Evolutionary conservation across 1,140 invertebrate genomes (phyloP), one percentile per base, ranked within the genome.

Genomic region (Trichonephila clavata): DNA sequence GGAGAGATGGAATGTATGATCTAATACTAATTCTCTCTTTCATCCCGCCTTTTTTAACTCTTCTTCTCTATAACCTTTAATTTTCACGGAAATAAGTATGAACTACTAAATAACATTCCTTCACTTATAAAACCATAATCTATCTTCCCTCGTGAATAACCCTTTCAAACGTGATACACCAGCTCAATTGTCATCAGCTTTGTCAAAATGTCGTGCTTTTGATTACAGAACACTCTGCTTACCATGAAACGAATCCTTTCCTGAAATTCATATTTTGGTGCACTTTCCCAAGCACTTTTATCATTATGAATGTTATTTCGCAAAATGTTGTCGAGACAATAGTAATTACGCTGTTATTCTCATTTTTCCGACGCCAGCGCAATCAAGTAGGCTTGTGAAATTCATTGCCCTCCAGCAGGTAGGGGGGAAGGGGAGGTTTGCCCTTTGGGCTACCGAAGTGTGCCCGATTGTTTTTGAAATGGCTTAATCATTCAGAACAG

Each of bases 281-380:
- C 61, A 18, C 61, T 21, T 27, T 27, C 27, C 68, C 24, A 24
- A 18, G 24, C 7, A 71, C 24, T 71, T 8, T 13, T 13, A 8
- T 1, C 24, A 59, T 32, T 86, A 61, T 86, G 57, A 84, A 18
- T 32, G 57, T 86, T 39, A 86, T 61, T 86, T 60, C 59, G 24
- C 10, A 27, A 63, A 27, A 59, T 61, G n/a, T 39, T 83, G 24
- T 27, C 57, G 24, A 20, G 59, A 86, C 84, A 86, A 86, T 63
- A 61, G 84, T 27, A 86, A 86, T 63, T 86, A 63, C 84, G 83
- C 57, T 21, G 57, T 57, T 57, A 84, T 57, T 57, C 27, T 24
- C 57, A 6, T 57, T 57, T 50, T 50, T 50, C 21, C 20, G 43
- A 21, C 32, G 32, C 43, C 84, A 14, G 24, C 84, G 59, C 57